A percentile compares a stretch with the other conserved stretches of the same genome.
phyloP scores from a whole-genome alignment of 2,113 vertebrate genomes.

The Phodopus roborovskii region DNA sequence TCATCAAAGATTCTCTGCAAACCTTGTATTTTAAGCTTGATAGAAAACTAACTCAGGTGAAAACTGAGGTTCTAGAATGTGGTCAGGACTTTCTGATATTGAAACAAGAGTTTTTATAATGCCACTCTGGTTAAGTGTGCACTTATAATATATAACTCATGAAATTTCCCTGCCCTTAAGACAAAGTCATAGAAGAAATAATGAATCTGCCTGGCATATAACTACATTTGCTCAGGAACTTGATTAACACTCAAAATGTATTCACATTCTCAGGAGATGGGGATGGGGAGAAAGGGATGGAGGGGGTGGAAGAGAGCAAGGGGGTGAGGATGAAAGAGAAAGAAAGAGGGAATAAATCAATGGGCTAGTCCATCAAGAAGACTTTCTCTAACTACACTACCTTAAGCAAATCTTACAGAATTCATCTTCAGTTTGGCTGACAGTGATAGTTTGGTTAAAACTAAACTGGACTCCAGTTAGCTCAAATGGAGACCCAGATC shows the following conservation, averaged over 20 bases:
- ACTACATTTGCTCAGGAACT: slow-evolving; percentile 21
- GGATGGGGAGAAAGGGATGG: background rate
- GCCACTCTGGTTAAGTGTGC: background rate
- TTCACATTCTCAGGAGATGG: slow-evolving; percentile 17
- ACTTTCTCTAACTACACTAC: slow-evolving; percentile 21
- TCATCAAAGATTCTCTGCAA: background rate
- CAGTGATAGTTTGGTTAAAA: slow-evolving; percentile 13
- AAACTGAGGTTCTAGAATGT: background rate
- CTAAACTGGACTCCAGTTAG: slow-evolving; percentile 57
- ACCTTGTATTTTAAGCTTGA: background rate
- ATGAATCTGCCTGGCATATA: background rate
- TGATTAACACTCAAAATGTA: background rate
- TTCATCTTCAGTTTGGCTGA: slow-evolving; percentile 44
- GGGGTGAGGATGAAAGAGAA: background rate
- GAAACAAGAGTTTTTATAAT: background rate
- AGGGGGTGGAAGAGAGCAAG: background rate
- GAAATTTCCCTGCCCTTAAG: background rate
- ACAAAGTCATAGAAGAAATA: background rate
- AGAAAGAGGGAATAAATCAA: background rate
- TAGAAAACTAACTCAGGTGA: background rate
- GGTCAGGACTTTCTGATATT: background rate
- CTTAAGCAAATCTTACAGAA: slow-evolving; percentile 11
- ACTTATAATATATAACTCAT: background rate
- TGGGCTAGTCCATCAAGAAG: background rate
- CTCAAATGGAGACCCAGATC: slow-evolving; percentile 17